Conservation (phyloP, 2,113 vertebrate species). For the Irena cyanogastra region DNA sequence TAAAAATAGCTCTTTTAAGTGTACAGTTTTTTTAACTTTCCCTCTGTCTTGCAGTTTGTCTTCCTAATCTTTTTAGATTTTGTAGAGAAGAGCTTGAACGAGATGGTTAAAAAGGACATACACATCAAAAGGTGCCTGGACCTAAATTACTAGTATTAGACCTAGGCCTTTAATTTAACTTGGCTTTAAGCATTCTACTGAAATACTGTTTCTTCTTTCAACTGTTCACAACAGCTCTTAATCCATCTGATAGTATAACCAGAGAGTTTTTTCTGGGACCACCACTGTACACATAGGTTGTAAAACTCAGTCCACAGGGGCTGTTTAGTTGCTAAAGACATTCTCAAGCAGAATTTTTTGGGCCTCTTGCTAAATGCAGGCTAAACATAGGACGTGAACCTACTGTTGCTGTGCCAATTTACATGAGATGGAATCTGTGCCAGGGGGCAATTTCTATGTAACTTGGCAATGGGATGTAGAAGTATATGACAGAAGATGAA, state of each 20-base stretch:
- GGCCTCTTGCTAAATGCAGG: background rate
- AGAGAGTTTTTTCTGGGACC: background rate
- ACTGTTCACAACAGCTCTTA: background rate
- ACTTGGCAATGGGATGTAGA: background rate
- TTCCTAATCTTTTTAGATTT: background rate
- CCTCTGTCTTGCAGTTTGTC: background rate
- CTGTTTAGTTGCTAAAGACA: background rate
- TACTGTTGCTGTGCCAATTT: background rate
- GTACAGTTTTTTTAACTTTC: background rate
- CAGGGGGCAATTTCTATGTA: background rate
- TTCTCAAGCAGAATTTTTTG: background rate
- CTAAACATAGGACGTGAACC: background rate
- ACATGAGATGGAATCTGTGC: background rate
- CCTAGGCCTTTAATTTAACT: background rate
- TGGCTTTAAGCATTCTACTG: background rate
- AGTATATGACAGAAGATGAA: background rate
- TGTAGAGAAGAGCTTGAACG: background rate
- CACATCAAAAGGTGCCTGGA: background rate
- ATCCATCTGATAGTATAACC: background rate
- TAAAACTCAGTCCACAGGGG: background rate
- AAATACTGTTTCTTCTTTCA: background rate
- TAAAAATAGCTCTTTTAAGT: background rate
- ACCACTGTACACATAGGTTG: accelerated
- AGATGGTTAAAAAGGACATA: background rate
- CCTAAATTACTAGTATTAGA: background rate